Evolutionary conservation across 1,140 invertebrate genomes (phyloP).

Genomic region (Lutraria rhynchaena): DNA sequence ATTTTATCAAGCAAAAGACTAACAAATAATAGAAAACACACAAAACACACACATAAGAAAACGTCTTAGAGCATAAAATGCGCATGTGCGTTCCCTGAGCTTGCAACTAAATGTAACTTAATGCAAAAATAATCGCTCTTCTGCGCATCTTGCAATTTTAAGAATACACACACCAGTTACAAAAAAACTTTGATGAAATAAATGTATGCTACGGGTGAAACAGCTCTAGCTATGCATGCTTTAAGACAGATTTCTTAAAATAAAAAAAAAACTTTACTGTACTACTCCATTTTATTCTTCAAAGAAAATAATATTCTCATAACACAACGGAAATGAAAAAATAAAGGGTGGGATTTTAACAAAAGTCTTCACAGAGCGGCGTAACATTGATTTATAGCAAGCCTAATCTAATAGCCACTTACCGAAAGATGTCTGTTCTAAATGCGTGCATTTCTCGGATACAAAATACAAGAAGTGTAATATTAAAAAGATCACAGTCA

Average conservation of each 20-base stretch:
- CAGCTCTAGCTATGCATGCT: background rate
- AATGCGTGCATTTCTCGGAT: background rate
- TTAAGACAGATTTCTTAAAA: constrained; percentile 41
- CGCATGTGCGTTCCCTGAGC: background rate
- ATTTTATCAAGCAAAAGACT: background rate
- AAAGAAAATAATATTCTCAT: background rate
- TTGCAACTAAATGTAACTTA: background rate
- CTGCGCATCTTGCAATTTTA: background rate
- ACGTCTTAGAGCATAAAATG: constrained; percentile 43
- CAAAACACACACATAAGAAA: constrained; percentile 15
- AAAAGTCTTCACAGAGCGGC: background rate
- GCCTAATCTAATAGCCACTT: background rate
- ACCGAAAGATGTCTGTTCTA: background rate
- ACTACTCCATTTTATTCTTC: constrained; percentile 47
- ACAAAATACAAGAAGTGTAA: background rate
- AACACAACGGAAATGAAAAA: no score
- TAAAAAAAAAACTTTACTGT: background rate
- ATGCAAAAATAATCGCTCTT: background rate
- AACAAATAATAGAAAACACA: background rate
- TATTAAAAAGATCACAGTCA: no score
- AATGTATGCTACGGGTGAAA: no score
- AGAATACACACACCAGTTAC: no score
- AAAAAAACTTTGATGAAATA: no score
- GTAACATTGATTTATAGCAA: background rate
- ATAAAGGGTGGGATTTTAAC: background rate